A percentile compares a stretch with the other conserved stretches of the same genome.
phyloP scores from a whole-genome alignment of 1,140 invertebrate species.

The Drosophila biarmipes region DNA sequence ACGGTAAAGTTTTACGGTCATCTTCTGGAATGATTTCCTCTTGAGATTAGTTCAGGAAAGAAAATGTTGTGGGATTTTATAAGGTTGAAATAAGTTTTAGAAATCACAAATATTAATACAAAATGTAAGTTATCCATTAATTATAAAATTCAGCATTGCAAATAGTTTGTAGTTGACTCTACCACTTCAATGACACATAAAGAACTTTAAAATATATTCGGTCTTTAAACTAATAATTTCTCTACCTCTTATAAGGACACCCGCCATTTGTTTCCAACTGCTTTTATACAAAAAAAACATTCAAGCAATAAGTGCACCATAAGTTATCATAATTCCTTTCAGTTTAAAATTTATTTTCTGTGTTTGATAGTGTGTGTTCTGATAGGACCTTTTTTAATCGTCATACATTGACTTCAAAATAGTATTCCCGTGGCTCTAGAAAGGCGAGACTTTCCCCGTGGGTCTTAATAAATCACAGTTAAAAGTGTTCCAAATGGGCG shows the following conservation, averaged over 20 bases:
- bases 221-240: too few species aligned
- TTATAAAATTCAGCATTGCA: too few species aligned
- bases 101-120: background rate
- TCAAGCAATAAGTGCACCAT: background rate
- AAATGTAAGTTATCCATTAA: too few species aligned
- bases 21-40: background rate
- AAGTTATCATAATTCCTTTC: background rate
- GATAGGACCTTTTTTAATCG: background rate
- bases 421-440: slow-evolving; percentile 12
- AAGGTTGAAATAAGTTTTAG: background rate
- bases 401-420: background rate
- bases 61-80: background rate
- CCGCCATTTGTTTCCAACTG: too few species aligned
- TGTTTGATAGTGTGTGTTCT: too few species aligned
- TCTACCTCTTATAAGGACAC: too few species aligned
- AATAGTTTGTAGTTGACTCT: too few species aligned
- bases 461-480: slow-evolving; percentile 30
- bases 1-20: background rate
- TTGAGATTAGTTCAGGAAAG: too few species aligned
- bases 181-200: too few species aligned
- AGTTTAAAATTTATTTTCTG: background rate
- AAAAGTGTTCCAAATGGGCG: background rate
- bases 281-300: too few species aligned
- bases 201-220: too few species aligned
- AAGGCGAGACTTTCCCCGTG: slow-evolving; percentile 5